Evolutionary conservation across 2,113 vertebrate species (phyloP).

Genomic region (Hymenochirus boettgeri): DNA sequence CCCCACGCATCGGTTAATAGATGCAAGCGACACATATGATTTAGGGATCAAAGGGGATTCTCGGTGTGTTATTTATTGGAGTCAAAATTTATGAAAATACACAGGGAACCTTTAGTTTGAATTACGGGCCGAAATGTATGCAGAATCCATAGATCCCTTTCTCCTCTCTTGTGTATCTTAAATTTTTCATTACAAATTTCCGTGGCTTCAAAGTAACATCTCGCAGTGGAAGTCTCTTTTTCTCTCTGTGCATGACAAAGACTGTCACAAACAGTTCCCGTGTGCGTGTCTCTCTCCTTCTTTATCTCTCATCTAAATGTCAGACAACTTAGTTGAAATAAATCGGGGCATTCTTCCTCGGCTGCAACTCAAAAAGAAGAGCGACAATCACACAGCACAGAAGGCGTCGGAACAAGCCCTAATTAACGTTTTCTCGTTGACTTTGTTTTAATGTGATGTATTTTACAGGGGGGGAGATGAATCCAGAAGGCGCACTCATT

Average conservation of each 20-base stretch:
- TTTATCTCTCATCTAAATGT: slow-evolving; percentile 91
- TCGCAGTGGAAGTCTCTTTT: slow-evolving; percentile 78
- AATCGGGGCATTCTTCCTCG: slow-evolving; percentile 80
- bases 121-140: slow-evolving; percentile 91
- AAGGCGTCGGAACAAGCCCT: slow-evolving; percentile 83
- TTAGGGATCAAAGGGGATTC: slow-evolving; percentile 94
- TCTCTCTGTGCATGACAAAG: slow-evolving; percentile 89
- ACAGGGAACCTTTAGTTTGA: slow-evolving; percentile 91
- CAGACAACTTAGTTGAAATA: slow-evolving; percentile 87
- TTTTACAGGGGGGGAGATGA: slow-evolving; percentile 70
- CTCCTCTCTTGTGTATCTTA: slow-evolving; percentile 88
- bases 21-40: slow-evolving; percentile 78
- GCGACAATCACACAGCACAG: slow-evolving; percentile 63
- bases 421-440: slow-evolving; percentile 93
- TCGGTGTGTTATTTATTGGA: slow-evolving; percentile 95
- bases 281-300: slow-evolving; percentile 82
- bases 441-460: slow-evolving; percentile 92
- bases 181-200: slow-evolving; percentile 98
- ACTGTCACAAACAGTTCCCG: slow-evolving; percentile 84
- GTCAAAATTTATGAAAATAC: slow-evolving; percentile 93
- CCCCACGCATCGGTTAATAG: slow-evolving; percentile 75
- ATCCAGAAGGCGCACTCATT: slow-evolving; percentile 89
- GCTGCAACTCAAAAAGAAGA: slow-evolving; percentile 64
- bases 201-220: slow-evolving; percentile 88
- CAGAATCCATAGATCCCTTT: slow-evolving; percentile 88